phyloP scores from a whole-genome alignment of 2,888 invertebrate species.

The Agrotis exclamationis region DNA sequence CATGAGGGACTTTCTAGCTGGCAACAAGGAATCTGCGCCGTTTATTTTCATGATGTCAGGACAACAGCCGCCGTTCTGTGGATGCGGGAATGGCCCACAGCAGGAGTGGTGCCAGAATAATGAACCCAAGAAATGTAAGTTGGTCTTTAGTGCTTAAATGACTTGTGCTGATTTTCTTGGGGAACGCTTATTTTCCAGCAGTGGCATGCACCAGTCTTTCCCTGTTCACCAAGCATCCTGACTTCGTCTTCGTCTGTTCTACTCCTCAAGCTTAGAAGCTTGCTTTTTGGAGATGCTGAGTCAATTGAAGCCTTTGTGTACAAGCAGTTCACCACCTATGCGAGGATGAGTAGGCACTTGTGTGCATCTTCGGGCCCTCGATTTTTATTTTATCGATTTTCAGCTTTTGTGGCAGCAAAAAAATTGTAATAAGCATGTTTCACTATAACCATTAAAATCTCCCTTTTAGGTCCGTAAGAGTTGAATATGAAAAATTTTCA shows the following conservation, averaged over 20 bases:
- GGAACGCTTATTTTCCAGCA: not conserved
- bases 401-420: too few species aligned
- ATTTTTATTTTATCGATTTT: too few species aligned
- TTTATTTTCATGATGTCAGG: constrained; percentile 84
- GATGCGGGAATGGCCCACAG: constrained; percentile 77
- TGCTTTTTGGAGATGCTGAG: not conserved
- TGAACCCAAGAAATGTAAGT: constrained; percentile 84
- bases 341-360: constrained; percentile 28
- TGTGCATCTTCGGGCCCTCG: not conserved
- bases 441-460: constrained; percentile 28
- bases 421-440: not conserved
- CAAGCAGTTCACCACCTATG: constrained; percentile 33
- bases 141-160: not conserved
- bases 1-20: constrained; percentile 82
- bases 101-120: constrained; percentile 78
- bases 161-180: too few species aligned
- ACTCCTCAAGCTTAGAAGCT: not conserved
- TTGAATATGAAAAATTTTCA: constrained; percentile 82
- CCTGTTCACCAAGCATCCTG: not conserved
- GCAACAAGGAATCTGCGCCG: constrained; percentile 75
- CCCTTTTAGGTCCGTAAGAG: constrained; percentile 85
- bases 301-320: constrained; percentile 37
- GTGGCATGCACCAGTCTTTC: not conserved
- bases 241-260: too few species aligned
- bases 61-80: constrained; percentile 78